Evolutionary conservation across 1,140 invertebrate genomes (phyloP).

Genomic region (Brachionus angularis): DNA sequence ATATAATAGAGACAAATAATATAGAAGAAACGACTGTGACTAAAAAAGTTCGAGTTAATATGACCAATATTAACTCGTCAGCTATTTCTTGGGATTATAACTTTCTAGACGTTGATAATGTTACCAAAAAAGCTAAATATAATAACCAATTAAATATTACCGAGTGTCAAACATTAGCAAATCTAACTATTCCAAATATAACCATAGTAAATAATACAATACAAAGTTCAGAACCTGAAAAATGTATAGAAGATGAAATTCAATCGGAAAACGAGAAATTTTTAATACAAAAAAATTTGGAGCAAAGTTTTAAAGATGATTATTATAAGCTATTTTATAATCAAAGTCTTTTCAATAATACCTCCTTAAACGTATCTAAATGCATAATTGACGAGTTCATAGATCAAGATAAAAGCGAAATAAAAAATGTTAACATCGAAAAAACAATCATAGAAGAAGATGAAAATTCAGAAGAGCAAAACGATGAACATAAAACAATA

Average conservation of each 20-base stretch:
- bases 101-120: conserved; percentile 4
- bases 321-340: conserved; percentile 26
- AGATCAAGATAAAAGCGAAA: not conserved
- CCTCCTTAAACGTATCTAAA: conserved; percentile 14
- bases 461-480: not conserved
- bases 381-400: conserved; percentile 5
- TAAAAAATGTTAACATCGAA: not conserved
- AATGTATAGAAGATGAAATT: not conserved
- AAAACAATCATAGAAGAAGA: not conserved
- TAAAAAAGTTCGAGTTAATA: not conserved
- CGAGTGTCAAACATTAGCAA: conserved; percentile 8
- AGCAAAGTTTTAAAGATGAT: conserved; percentile 6
- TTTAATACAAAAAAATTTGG: conserved; percentile 6
- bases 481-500: not conserved
- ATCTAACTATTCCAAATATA: not conserved
- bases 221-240: conserved; percentile 9
- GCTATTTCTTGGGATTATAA: conserved; percentile 8
- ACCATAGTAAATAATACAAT: not conserved
- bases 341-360: conserved; percentile 24
- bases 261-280: not conserved
- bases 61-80: not conserved
- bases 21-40: too few species aligned
- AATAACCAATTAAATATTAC: not conserved
- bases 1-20: too few species aligned
- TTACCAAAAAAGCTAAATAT: not conserved